phyloP scores from a whole-genome alignment of 2,888 invertebrate genomes.

The Osedax fenrisi region DNA sequence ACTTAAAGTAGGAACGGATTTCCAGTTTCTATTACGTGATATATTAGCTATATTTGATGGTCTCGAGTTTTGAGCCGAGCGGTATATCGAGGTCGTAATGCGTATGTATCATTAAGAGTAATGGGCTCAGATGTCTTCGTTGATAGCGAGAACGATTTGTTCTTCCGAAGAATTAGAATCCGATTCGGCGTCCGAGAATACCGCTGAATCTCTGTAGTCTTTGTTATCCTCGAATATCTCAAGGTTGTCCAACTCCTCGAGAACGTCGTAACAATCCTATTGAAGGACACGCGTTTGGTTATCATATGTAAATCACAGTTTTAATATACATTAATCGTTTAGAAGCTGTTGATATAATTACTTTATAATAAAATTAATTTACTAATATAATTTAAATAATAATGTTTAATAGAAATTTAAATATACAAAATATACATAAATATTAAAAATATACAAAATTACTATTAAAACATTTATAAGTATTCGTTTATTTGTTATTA shows the following conservation, averaged over 20 bases:
- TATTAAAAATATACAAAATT: background rate
- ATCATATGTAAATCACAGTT: no score
- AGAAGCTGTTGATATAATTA: background rate
- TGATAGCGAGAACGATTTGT: background rate
- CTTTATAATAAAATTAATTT: background rate
- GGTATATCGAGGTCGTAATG: no score
- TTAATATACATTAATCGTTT: no score
- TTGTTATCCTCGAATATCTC: background rate
- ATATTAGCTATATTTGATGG: no score
- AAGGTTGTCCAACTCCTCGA: background rate
- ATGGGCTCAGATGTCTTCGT: no score
- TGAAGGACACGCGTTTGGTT: no score
- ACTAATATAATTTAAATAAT: background rate
- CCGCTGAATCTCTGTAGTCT: background rate
- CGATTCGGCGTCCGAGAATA: background rate
- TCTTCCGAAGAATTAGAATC: background rate
- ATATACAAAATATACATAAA: background rate
- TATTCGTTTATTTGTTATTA: background rate
- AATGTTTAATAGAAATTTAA: background rate
- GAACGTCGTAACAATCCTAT: background rate
- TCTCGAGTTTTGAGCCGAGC: no score
- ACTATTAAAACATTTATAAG: no score
- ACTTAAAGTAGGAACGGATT: no score
- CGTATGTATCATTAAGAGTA: no score
- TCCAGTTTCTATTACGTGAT: no score